Evolutionary conservation across 2,797 vertebrate genomes (phyloP).

Genomic region (Huso huso): DNA sequence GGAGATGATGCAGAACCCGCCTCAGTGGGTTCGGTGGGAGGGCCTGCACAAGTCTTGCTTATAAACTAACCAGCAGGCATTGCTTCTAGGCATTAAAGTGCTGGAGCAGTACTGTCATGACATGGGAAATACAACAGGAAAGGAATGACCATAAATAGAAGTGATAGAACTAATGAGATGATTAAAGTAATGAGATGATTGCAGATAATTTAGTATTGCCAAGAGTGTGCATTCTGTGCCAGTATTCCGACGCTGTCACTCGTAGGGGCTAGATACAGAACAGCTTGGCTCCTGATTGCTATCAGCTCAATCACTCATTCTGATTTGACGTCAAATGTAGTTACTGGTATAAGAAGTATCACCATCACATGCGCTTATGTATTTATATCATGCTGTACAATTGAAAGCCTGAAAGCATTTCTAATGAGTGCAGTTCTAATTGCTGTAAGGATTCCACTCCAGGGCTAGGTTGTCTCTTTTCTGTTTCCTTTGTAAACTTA

Average conservation of each 20-base stretch:
- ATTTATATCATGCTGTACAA: not conserved
- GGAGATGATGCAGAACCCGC: not conserved
- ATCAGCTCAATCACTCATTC: not conserved
- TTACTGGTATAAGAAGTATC: not conserved
- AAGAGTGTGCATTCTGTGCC: not conserved
- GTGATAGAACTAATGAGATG: not conserved
- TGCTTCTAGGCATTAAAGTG: not conserved
- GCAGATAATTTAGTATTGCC: not conserved
- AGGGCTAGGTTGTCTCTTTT: too few species aligned
- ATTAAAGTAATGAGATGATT: conserved; percentile 3
- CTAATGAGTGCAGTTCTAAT: not conserved
- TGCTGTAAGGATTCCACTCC: too few species aligned
- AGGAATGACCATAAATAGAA: not conserved
- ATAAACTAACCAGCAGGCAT: not conserved
- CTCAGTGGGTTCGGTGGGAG: not conserved
- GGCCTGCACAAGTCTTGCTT: not conserved
- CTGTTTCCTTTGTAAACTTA: too few species aligned
- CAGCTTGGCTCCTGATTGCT: conserved; percentile 5
- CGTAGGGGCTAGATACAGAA: not conserved
- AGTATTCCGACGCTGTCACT: not conserved
- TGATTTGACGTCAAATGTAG: not conserved
- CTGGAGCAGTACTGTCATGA: not conserved
- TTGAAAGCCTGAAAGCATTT: not conserved
- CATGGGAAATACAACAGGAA: not conserved
- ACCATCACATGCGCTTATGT: not conserved